Evolutionary conservation across 2,113 vertebrate species (phyloP).

Genomic region (Osmerus eperlanus): DNA sequence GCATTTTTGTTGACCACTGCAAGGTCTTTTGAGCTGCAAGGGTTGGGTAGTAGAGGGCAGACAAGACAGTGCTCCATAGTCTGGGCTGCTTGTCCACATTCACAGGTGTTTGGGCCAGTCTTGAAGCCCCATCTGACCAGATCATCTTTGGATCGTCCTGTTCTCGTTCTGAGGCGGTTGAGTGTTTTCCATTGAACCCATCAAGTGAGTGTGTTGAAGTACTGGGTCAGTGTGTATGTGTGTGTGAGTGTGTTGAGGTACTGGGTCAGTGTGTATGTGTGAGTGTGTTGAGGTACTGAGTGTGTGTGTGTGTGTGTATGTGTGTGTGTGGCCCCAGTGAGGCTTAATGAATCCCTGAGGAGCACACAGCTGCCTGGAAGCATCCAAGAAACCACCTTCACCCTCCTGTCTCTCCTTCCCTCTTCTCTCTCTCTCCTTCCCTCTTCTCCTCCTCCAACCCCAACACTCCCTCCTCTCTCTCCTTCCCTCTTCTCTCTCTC

Average conservation of each 20-base stretch:
- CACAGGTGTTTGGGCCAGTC: no score
- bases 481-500: neutral
- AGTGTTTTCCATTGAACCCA: no score
- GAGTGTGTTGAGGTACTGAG: neutral
- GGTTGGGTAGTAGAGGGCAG: no score
- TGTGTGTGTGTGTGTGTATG: neutral
- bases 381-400: constrained; percentile 29
- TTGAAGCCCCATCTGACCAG: no score
- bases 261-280: constrained; percentile 1
- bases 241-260: no score
- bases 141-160: no score
- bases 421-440: neutral
- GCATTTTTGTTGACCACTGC: no score
- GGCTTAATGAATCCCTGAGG: constrained; percentile 49
- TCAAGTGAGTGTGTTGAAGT: no score
- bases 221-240: neutral
- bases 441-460: neutral
- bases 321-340: constrained; percentile 1
- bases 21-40: no score
- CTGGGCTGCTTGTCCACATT: no score
- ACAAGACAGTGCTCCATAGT: no score
- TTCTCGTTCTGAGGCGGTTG: no score
- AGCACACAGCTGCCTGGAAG: constrained; percentile 18
- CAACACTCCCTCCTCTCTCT: neutral
- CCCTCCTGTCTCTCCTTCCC: constrained; percentile 6